These are phyloP conservation scores for Synanthedon formicaeformis DNA, from an alignment of 2,888 invertebrate genomes.

Conservation along the genomic window DNA sequence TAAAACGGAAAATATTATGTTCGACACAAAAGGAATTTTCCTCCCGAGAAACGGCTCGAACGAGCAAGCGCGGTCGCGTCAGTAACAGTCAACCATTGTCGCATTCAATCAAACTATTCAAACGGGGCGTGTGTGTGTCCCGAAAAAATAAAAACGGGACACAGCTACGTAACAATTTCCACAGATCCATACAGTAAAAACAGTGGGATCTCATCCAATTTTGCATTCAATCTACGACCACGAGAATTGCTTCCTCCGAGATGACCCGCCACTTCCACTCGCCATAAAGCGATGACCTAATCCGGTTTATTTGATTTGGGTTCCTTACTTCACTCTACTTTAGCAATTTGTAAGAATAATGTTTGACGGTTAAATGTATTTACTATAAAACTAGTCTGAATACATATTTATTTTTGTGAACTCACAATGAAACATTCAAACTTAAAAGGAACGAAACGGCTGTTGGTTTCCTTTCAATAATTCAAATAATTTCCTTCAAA, in stretches of 20 bases:
- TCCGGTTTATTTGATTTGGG: slow-evolving; percentile 67
- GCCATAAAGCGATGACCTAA: slow-evolving; percentile 68
- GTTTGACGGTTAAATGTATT: slow-evolving; percentile 15
- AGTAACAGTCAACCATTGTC: slow-evolving; percentile 60
- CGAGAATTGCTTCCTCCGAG: slow-evolving; percentile 64
- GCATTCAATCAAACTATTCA: slow-evolving; percentile 64
- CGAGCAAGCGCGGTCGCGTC: slow-evolving; percentile 14
- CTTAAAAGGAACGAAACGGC: too few relatives aligned
- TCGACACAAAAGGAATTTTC: not conserved
- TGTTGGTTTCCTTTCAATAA: too few relatives aligned
- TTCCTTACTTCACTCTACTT: slow-evolving; percentile 51
- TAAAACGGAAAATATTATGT: not conserved
- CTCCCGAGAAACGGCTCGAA: not conserved
- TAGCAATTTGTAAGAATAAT: slow-evolving; percentile 48
- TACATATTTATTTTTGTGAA: too few relatives aligned
- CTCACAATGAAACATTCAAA: too few relatives aligned
- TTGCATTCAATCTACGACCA: slow-evolving; percentile 69
- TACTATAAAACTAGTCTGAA: too few relatives aligned
- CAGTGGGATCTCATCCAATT: slow-evolving; percentile 67
- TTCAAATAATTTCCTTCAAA: too few relatives aligned
- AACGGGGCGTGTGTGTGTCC: slow-evolving; percentile 42
- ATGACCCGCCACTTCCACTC: slow-evolving; percentile 65
- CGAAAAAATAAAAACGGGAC: slow-evolving; percentile 52
- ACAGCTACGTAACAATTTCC: slow-evolving; percentile 42
- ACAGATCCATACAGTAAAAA: slow-evolving; percentile 59